Base-by-base conservation (phyloP, 1,140 invertebrate species). In the Heliothis virescens region DNA sequence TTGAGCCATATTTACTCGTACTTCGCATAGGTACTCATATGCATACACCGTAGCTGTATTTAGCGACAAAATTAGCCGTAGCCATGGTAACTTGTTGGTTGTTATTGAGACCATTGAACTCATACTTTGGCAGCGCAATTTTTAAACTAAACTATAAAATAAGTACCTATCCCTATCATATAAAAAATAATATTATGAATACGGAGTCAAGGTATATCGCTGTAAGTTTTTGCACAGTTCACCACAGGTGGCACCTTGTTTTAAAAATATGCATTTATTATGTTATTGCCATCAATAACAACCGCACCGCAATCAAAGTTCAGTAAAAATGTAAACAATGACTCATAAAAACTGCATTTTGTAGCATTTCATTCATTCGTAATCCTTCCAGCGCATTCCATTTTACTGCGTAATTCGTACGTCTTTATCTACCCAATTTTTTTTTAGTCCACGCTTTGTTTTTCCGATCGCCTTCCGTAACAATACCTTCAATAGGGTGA, bases 401-500 rank as follows among this genome's bases (percentile, higher is more conserved):
- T 69, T 69, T 67, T 29, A 69, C 75, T 78, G 62, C 63, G 52
- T 78, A 78, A 69, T 69, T 69, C 26, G 9, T 59, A 75, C 59
- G 52, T 59, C 75, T 78, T 78, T 78, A 76, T 76, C 74, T 78
- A 41, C 34, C 5, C 13, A 34, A 16, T 16, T 55, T 78, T 72
- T n/a, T 79, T 79, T 55, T 72, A 21, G 65, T 48, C 50, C 9
- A 50, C 26, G 7, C 60, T 60, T 89, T 91, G 87, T 92, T 90
- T 90, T 91, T 80, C 55, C 75, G 74, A 84, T 83, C 79, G 77
- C 81, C 79, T 83, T 82, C 83, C 84, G 83, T 87, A 85, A 92
- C 89, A 89, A 88, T 88, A 87, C 62, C 74, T 87, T 92, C 91
- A 92, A 92, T 92, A 90, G 91, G 79, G 82, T 52, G 87, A 90